Evolutionary conservation across 2,113 vertebrate genomes (phyloP).

Genomic region (mouse (Mus musculus)): GRCm39 chr12:54024001-54024500

Average conservation of each 20-base stretch:
- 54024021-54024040: slow-evolving; percentile 73
- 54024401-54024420: not conserved
- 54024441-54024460: not conserved
- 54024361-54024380: not conserved
- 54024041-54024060: slow-evolving; percentile 75
- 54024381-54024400: not conserved
- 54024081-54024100: slow-evolving; percentile 75
- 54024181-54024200: slow-evolving; percentile 59
- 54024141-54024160: slow-evolving; percentile 79
- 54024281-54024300: not conserved
- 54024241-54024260: slow-evolving; percentile 26
- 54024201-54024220: slow-evolving; percentile 53
- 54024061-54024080: slow-evolving; percentile 63
- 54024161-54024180: slow-evolving; percentile 75
- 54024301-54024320: not conserved
- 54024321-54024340: no score
- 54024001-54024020: slow-evolving; percentile 69
- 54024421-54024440: not conserved
- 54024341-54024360: not conserved
- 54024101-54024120: slow-evolving; percentile 75
- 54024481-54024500: not conserved
- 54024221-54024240: not conserved
- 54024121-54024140: slow-evolving; percentile 78
- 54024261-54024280: slow-evolving; percentile 14
- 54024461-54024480: not conserved